Percentiles rank a stretch among this genome's conserved stretches.
phyloP scores from a whole-genome alignment of 2,113 vertebrate species.

The Ornithorhynchus anatinus region DNA sequence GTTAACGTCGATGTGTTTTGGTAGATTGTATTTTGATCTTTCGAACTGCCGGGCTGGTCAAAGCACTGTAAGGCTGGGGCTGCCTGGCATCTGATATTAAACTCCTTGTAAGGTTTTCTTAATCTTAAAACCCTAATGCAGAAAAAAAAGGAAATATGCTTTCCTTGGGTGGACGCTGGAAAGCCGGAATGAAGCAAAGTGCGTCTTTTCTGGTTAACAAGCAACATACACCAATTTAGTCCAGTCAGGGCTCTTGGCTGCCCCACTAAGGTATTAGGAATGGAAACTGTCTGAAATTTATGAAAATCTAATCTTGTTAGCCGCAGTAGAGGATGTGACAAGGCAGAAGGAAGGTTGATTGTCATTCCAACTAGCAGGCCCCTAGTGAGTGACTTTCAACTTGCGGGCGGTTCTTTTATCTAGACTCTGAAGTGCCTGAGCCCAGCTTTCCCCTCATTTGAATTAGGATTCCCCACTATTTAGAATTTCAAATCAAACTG shows the following conservation, averaged over 20 bases:
- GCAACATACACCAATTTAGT: slow-evolving; percentile 16
- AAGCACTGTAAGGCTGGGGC: too few relatives aligned
- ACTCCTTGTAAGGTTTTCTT: too few relatives aligned
- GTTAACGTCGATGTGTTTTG: background rate
- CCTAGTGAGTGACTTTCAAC: slow-evolving; percentile 52
- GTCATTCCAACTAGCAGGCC: slow-evolving; percentile 57
- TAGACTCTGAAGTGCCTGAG: slow-evolving; percentile 10
- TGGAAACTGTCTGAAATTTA: slow-evolving; percentile 71
- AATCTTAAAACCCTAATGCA: too few relatives aligned
- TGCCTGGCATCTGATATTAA: too few relatives aligned
- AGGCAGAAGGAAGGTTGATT: slow-evolving; percentile 39
- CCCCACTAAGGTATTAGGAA: slow-evolving; percentile 19
- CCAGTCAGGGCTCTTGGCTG: slow-evolving; percentile 41
- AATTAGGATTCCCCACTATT: background rate
- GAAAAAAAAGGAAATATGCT: too few relatives aligned
- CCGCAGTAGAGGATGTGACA: slow-evolving; percentile 53
- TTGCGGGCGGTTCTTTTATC: slow-evolving; percentile 33
- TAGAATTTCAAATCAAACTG: background rate
- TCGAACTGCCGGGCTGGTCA: too few relatives aligned
- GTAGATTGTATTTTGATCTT: background rate
- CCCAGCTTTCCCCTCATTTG: background rate
- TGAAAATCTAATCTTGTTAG: slow-evolving; percentile 81
- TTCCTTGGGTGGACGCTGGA: background rate
- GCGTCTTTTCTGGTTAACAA: slow-evolving; percentile 20
- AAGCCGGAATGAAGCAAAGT: background rate